These are phyloP conservation scores for Euphonia xanthogaster DNA, from an alignment of 2,797 vertebrate genomes.

Conservation along the genomic window DNA sequence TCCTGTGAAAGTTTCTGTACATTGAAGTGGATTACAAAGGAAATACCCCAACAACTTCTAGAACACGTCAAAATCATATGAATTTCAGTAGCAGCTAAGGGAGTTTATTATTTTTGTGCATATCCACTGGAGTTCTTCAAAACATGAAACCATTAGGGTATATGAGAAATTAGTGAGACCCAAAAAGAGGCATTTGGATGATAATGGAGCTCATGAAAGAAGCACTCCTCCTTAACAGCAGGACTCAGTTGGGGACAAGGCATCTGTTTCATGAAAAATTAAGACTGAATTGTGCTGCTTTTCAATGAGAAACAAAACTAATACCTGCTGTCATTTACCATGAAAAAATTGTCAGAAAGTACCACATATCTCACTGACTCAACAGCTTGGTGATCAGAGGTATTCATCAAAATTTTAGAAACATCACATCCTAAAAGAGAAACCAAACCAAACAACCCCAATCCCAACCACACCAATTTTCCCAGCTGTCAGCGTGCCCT, in stretches of 20 bases:
- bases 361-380: background rate
- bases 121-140: background rate
- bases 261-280: slow-evolving; percentile 18
- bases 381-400: background rate
- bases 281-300: background rate
- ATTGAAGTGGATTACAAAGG: background rate
- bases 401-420: background rate
- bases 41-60: background rate
- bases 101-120: background rate
- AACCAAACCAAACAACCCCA: fast-evolving
- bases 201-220: background rate
- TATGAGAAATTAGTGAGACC: background rate
- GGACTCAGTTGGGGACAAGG: background rate
- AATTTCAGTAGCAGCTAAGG: background rate
- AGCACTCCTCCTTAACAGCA: background rate
- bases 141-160: background rate
- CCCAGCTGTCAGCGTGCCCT: fast-evolving
- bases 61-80: background rate
- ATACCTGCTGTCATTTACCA: background rate
- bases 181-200: background rate
- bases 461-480: background rate
- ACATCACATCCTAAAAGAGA: background rate
- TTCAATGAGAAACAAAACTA: background rate
- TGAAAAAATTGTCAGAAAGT: background rate
- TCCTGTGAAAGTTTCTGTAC: background rate